These are phyloP conservation scores for Trachythela sp. DNA, from an alignment of 64 coral and sea anemone species.

Conservation along the genomic window DNA sequence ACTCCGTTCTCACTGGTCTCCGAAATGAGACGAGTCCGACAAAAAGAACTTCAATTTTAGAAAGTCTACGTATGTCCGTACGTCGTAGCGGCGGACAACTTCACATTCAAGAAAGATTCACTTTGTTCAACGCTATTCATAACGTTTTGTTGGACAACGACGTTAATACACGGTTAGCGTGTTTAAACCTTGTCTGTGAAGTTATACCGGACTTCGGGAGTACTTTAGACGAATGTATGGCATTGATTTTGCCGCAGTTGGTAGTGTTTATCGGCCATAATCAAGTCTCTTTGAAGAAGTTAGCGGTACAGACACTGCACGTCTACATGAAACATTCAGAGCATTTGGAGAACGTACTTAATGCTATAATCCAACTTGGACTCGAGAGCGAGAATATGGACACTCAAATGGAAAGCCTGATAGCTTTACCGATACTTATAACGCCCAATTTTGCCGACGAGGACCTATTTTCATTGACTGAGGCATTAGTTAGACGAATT, in stretches of 20 bases:
- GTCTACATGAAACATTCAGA: slow-evolving; percentile 94
- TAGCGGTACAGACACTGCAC: slow-evolving; percentile 93
- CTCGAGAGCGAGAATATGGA: slow-evolving; percentile 88
- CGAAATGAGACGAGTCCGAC: slow-evolving; percentile 54
- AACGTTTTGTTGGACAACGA: slow-evolving; percentile 72
- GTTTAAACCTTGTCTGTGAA: slow-evolving; percentile 90
- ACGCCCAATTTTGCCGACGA: slow-evolving; percentile 94
- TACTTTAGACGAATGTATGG: slow-evolving; percentile 88
- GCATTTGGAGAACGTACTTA: slow-evolving; percentile 73
- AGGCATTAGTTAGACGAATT: slow-evolving; percentile 67
- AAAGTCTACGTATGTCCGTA: slow-evolving; percentile 62
- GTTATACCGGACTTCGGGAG: slow-evolving; percentile 83
- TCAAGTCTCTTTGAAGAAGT: slow-evolving; percentile 84
- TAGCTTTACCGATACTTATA: slow-evolving; percentile 91
- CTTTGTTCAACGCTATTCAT: slow-evolving; percentile 83
- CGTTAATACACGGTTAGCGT: slow-evolving; percentile 70
- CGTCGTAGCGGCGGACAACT: slow-evolving; percentile 93
- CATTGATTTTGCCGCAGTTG: slow-evolving; percentile 77
- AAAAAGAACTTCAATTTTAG: slow-evolving; percentile 75
- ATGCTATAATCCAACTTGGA: slow-evolving; percentile 85
- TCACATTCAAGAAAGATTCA: slow-evolving; percentile 80
- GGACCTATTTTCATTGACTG: slow-evolving; percentile 90
- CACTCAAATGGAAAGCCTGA: slow-evolving; percentile 89
- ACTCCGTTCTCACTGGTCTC: slow-evolving; percentile 77
- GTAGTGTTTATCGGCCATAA: slow-evolving; percentile 87